phyloP scores from a whole-genome alignment of 92 coral and sea anemone species.

The Diadumene lineata region DNA sequence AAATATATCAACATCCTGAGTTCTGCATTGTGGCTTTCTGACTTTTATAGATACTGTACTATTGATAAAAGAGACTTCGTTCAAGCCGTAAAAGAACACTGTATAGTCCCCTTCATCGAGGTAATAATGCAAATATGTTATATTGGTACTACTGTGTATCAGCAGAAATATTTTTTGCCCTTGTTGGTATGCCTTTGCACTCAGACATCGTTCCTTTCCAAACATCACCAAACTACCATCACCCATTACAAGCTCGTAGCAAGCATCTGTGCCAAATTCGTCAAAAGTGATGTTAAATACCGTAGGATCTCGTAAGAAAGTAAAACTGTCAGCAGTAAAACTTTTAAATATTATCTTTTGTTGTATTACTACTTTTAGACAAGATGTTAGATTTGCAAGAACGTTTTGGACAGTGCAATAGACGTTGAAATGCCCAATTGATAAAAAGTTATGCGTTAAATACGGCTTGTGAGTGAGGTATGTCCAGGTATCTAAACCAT shows the following conservation, averaged over 20 bases:
- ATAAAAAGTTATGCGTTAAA: slow-evolving; percentile 5
- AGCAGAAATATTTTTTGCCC: background rate
- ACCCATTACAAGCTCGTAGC: slow-evolving; percentile 32
- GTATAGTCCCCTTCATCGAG: slow-evolving; percentile 47
- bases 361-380: slow-evolving; percentile 31
- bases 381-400: slow-evolving; percentile 22
- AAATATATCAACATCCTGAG: slow-evolving; percentile 39
- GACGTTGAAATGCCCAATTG: slow-evolving; percentile 32
- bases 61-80: slow-evolving; percentile 53
- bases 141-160: background rate
- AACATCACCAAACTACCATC: slow-evolving; percentile 30
- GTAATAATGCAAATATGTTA: slow-evolving; percentile 46
- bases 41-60: slow-evolving; percentile 28
- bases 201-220: slow-evolving; percentile 23
- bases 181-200: background rate
- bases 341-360: slow-evolving; percentile 21
- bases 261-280: slow-evolving; percentile 41
- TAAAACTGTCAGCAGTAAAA: slow-evolving; percentile 40
- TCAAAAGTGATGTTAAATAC: background rate
- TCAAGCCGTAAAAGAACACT: slow-evolving; percentile 43
- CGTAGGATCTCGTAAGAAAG: slow-evolving; percentile 22
- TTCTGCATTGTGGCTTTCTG: slow-evolving; percentile 50
- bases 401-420: slow-evolving; percentile 38
- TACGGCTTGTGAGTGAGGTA: slow-evolving; percentile 1
- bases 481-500: background rate